Evolutionary conservation across 2,113 vertebrate genomes (phyloP).

Genomic region (Gobius niger): DNA sequence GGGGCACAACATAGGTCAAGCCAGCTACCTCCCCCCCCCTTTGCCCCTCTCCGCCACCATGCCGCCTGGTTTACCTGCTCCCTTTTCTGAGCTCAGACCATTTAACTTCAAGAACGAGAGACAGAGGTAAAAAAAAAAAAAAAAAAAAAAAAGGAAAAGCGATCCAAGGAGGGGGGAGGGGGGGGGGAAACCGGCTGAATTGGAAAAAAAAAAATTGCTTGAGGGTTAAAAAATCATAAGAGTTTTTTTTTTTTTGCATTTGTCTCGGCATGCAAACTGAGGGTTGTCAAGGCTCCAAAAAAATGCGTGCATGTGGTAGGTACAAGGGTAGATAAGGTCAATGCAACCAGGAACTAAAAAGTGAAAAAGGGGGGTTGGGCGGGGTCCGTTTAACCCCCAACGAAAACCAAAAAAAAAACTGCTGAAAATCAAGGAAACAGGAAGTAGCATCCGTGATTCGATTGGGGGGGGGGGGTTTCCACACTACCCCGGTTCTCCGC

Average conservation of each 20-base stretch:
- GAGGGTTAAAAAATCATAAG: constrained; percentile 60
- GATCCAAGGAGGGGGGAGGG: too few species aligned
- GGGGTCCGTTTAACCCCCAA: constrained; percentile 78
- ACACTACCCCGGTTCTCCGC: constrained; percentile 76
- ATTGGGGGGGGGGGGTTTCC: constrained; percentile 74
- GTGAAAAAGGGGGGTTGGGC: constrained; percentile 69
- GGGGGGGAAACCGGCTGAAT: constrained; percentile 73
- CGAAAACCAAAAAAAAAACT: constrained; percentile 61
- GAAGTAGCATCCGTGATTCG: constrained; percentile 81
- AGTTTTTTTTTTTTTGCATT: constrained; percentile 85
- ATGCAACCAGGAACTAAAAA: constrained; percentile 92
- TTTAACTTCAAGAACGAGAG: constrained; percentile 72
- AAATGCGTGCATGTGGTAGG: constrained; percentile 98
- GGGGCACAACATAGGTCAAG: constrained; percentile 78
- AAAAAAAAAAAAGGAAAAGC: constrained; percentile 74
- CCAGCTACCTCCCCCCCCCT: constrained; percentile 65
- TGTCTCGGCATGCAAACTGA: constrained; percentile 97
- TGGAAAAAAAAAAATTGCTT: constrained; percentile 71
- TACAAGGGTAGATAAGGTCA: constrained; percentile 85
- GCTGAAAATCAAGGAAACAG: constrained; percentile 74
- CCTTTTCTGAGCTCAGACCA: constrained; percentile 58
- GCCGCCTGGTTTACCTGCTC: constrained; percentile 78
- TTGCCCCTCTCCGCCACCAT: constrained; percentile 77
- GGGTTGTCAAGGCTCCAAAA: constrained; percentile 94
- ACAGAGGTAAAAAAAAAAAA: constrained; percentile 67